Base-by-base conservation (phyloP, 2,888 invertebrate species). In the Pyrocoelia pectoralis region DNA sequence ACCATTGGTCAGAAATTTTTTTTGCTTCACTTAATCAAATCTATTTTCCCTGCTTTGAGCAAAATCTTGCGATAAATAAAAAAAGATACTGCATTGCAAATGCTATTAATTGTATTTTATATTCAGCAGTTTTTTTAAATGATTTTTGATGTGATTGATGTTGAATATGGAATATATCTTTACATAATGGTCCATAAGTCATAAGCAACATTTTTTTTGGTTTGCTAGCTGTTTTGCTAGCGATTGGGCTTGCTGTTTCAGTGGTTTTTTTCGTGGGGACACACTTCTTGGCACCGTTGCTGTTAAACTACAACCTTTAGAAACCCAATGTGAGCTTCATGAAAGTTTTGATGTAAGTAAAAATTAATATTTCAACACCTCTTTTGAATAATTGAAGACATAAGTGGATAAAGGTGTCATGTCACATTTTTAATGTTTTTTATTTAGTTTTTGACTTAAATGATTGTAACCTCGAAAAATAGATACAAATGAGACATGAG, bases 211-310 rank as follows among this genome's bases (percentile, higher is more conserved):
- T 74, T 74, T 67, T 74, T 71, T 72, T 72, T 69, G 70, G 72
- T 33, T 65, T 77, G 75, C 76, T 77, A 80, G 80, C 74, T 79
- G 79, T 72, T 75, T 73, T 71, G 79, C 80, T 80, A 80, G 81
- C 80, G 73, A 79, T 73, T 75, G 76, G 73, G 72, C 72, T 77
- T 84, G 81, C 84, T 89, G 89, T 92, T 93, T 85, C 89, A 96
- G 96, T 81, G 97, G 98, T 72, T 96, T 98, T 84, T 90, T 98
- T 80, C 88, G 95, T 70, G 89, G 92, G 75, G 98, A 98, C 81
- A 84, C 89, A 55, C 83, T 95, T 52, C 84, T 98, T 58, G 98
- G 98, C 18, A 88, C 91, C 1, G 91, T 87, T 10, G 87, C 84
- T 66, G 89, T 97, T 10, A 97, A 97, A 78, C 83, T 98, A 68